Conservation (phyloP, 1,140 invertebrate genomes). For the Pseudomyrmex dendroicus region DNA sequence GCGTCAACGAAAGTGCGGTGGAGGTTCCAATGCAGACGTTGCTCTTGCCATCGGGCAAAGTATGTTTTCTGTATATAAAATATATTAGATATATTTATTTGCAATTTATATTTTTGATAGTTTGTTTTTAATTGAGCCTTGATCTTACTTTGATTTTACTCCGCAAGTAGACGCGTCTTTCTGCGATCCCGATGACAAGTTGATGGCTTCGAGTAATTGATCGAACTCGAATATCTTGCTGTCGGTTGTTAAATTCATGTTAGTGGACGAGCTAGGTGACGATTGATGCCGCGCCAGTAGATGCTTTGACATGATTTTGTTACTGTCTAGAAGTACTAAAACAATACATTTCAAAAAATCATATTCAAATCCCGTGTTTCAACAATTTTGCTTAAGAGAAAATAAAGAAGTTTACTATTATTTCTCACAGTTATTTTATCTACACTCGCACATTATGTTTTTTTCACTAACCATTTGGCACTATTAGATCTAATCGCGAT, state of each 20-base stretch:
- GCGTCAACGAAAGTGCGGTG: constrained; percentile 66
- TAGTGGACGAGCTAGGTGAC: constrained; percentile 73
- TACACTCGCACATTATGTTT: background rate
- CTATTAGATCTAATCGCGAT: constrained; percentile 74
- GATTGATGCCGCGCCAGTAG: constrained; percentile 75
- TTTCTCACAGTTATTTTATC: background rate
- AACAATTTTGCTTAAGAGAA: background rate
- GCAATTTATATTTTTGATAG: constrained; percentile 23
- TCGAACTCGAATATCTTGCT: constrained; percentile 78
- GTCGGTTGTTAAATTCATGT: constrained; percentile 71
- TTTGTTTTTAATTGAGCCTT: constrained; percentile 6
- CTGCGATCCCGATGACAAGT: constrained; percentile 71
- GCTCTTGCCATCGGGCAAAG: constrained; percentile 67
- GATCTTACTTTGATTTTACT: constrained; percentile 74
- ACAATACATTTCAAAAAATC: constrained; percentile 14
- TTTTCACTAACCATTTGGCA: constrained; percentile 76
- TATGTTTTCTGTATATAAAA: constrained; percentile 71
- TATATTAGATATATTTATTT: background rate
- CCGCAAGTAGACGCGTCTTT: constrained; percentile 70
- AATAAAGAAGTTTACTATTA: background rate
- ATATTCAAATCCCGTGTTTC: no score
- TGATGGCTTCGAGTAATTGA: constrained; percentile 76
- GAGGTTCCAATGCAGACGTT: constrained; percentile 64
- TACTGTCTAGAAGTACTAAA: constrained; percentile 75
- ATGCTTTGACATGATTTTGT: constrained; percentile 75